A percentile compares a stretch with the other conserved stretches of the same genome.
Conservation (phyloP, 2,113 vertebrate genomes). For the Sebastes fasciatus region DNA sequence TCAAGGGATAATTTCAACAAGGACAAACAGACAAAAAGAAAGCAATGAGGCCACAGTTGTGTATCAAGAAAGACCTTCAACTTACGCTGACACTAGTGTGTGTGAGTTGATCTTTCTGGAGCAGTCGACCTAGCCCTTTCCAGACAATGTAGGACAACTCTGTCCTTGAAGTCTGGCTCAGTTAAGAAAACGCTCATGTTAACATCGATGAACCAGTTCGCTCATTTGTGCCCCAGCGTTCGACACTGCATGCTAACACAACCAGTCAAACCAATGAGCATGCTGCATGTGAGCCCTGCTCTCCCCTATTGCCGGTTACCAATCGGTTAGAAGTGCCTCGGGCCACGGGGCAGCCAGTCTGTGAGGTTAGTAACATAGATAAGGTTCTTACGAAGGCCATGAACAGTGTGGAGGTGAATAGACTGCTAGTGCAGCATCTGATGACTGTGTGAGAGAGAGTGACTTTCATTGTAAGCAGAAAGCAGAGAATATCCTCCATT, state of each 20-base stretch:
- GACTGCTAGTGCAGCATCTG: background rate
- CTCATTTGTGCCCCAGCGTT: slow-evolving; percentile 42
- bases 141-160: slow-evolving; percentile 60
- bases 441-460: background rate
- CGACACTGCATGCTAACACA: slow-evolving; percentile 29
- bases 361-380: slow-evolving; percentile 43
- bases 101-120: slow-evolving; percentile 21
- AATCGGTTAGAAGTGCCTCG: slow-evolving; percentile 36
- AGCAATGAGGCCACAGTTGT: slow-evolving; percentile 1
- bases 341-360: slow-evolving; percentile 36
- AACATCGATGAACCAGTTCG: slow-evolving; percentile 64
- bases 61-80: slow-evolving; percentile 5
- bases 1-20: slow-evolving; percentile 5
- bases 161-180: slow-evolving; percentile 51
- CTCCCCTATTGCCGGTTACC: slow-evolving; percentile 34
- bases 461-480: background rate
- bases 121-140: slow-evolving; percentile 36
- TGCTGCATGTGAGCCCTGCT: slow-evolving; percentile 38
- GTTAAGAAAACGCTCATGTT: slow-evolving; percentile 42
- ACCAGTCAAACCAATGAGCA: slow-evolving; percentile 71
- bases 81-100: background rate
- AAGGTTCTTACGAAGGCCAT: slow-evolving; percentile 15
- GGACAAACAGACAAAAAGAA: slow-evolving; percentile 7
- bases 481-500: background rate
- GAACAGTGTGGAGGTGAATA: slow-evolving; percentile 12